phyloP scores from a whole-genome alignment of 2,888 invertebrate genomes.

The Idaea dimidiata region DNA sequence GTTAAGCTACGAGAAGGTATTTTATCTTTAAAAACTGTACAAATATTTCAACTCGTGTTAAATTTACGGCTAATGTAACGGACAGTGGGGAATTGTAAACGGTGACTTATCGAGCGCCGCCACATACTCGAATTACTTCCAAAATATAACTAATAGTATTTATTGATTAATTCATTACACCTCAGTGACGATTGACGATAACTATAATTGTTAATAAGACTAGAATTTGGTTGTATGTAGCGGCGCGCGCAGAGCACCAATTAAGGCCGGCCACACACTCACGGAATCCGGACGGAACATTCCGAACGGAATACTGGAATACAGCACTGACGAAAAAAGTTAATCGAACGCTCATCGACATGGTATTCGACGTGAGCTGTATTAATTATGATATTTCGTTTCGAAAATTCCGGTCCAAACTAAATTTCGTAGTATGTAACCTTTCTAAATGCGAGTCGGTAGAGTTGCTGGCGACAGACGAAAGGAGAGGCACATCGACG shows the following conservation, averaged over 20 bases:
- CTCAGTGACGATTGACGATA: constrained; percentile 11
- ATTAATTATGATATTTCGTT: no score
- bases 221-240: neutral
- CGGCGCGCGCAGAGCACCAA: neutral
- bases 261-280: no score
- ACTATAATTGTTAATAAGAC: neutral
- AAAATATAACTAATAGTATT: neutral
- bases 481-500: neutral
- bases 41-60: constrained; percentile 68
- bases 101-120: neutral
- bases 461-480: neutral
- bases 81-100: constrained; percentile 36
- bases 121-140: neutral
- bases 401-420: no score
- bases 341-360: no score
- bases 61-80: constrained; percentile 48
- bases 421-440: no score
- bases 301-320: no score
- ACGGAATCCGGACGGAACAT: no score
- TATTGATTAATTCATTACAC: neutral
- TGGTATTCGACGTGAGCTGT: no score
- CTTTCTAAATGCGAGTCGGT: neutral
- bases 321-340: no score
- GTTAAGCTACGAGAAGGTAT: constrained; percentile 70
- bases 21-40: constrained; percentile 77